Conservation (phyloP, 37 sponge, comb jelly and placozoan genomes). For the Cladorhizidae sp. region DNA sequence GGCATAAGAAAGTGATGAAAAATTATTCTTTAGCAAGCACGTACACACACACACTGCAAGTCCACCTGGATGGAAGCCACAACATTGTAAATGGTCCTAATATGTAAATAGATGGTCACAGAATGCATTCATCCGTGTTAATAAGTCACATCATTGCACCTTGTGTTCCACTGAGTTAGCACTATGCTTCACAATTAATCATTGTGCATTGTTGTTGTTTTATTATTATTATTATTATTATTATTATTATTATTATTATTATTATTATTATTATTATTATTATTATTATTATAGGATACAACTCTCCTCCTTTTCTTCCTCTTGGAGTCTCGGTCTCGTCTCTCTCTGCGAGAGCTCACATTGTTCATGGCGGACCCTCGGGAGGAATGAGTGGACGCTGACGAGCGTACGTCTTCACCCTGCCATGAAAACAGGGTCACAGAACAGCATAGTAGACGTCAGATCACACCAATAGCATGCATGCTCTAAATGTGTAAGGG, state of each 20-base stretch:
- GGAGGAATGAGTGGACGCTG: background rate
- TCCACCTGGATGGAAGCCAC: no score
- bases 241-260: background rate
- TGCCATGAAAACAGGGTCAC: background rate
- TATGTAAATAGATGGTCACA: no score
- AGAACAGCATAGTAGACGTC: background rate
- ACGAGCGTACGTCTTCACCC: background rate
- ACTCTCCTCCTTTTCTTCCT: constrained; percentile 5
- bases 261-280: background rate
- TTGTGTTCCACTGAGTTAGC: background rate
- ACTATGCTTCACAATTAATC: background rate
- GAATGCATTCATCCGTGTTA: no score
- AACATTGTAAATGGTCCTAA: no score
- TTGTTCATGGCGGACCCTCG: constrained; percentile 43
- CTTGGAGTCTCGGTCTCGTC: background rate
- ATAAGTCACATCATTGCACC: no score
- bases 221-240: background rate
- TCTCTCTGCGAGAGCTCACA: constrained; percentile 5
- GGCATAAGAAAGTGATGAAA: no score
- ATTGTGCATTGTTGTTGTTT: background rate
- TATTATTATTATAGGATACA: constrained; percentile 19
- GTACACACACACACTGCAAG: no score
- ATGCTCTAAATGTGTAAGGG: background rate
- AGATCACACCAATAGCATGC: background rate
- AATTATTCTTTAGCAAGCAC: no score